phyloP scores from a whole-genome alignment of 2,113 vertebrate genomes.

The Cryptotis parvus region DNA sequence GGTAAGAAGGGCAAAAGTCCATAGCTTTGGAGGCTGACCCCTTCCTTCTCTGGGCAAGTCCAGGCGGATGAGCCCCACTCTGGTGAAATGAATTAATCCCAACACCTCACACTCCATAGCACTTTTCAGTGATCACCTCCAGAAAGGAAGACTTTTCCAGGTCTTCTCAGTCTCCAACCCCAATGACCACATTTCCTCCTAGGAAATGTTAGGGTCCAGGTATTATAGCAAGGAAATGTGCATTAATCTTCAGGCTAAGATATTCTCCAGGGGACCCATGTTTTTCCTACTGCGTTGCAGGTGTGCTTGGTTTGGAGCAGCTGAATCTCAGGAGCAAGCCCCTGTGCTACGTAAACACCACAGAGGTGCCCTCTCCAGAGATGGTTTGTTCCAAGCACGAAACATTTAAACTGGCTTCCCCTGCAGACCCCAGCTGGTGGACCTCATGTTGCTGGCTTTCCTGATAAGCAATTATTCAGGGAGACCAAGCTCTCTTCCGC shows the following conservation, averaged over 20 bases:
- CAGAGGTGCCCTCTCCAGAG: neutral
- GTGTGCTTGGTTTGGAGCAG: neutral
- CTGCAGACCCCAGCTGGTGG: neutral
- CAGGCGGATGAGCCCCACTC: neutral
- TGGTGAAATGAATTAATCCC: neutral
- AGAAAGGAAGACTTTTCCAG: neutral
- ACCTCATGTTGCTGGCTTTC: neutral
- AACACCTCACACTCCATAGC: neutral
- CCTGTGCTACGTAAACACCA: neutral
- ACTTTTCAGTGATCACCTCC: neutral
- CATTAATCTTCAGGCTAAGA: neutral
- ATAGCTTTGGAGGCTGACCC: neutral
- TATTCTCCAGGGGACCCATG: neutral
- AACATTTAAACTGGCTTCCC: neutral
- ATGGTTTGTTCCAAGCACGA: neutral
- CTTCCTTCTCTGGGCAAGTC: neutral
- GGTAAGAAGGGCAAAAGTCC: neutral
- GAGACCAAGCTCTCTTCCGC: neutral
- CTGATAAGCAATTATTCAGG: neutral
- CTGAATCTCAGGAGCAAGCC: neutral
- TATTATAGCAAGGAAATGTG: neutral
- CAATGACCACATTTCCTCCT: neutral
- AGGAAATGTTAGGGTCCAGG: constrained; percentile 33
- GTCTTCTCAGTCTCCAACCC: neutral
- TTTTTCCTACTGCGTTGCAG: neutral